Conservation (phyloP, 2,888 invertebrate species). For the Temnothorax ravouxi region DNA sequence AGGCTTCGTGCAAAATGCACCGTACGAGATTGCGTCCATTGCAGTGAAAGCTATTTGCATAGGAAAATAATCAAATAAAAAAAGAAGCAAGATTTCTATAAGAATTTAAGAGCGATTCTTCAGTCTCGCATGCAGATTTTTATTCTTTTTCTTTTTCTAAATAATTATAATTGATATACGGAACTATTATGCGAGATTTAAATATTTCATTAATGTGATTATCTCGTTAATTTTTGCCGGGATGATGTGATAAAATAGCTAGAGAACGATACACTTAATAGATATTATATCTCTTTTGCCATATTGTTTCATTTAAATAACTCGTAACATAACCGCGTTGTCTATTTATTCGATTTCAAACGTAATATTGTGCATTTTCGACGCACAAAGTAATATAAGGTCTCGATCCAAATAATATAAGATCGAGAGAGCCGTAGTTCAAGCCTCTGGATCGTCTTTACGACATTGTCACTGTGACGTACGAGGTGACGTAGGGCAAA, state of each 20-base stretch:
- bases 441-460: background rate
- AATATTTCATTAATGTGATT: background rate
- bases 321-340: background rate
- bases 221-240: background rate
- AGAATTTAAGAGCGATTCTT: background rate
- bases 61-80: background rate
- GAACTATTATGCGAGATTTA: background rate
- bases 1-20: constrained; percentile 28
- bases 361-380: background rate
- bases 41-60: constrained; percentile 3
- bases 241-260: background rate
- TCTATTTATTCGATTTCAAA: background rate
- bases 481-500: too few relatives aligned
- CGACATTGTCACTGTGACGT: constrained; percentile 11
- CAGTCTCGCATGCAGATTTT: background rate
- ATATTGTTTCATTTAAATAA: background rate
- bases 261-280: background rate
- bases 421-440: background rate
- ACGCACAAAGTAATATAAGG: background rate
- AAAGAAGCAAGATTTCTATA: background rate
- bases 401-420: background rate
- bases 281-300: background rate
- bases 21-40: background rate
- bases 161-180: background rate
- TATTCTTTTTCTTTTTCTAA: background rate